These are phyloP conservation scores for Harpegnathos saltator DNA, from an alignment of 1,140 invertebrate genomes.

Conservation along the genomic window DNA sequence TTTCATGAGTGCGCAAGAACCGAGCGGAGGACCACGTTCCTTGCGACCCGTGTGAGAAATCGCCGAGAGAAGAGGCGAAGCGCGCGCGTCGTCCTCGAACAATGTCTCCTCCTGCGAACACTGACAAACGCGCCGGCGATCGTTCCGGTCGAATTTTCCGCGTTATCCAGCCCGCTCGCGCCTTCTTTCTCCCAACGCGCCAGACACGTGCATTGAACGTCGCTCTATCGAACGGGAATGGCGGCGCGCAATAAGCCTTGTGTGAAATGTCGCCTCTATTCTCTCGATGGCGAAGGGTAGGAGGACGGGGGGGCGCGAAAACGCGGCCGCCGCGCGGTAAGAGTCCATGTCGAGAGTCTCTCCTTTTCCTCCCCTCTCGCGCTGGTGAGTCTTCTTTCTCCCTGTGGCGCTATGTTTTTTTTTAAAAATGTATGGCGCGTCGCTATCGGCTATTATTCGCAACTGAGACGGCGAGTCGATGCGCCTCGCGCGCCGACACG, in stretches of 20 bases:
- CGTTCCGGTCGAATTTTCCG: neutral
- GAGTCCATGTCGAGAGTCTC: conserved; percentile 17
- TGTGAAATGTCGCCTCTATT: conserved; percentile 46
- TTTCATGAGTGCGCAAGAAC: no score
- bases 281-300: neutral
- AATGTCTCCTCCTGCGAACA: no score
- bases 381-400: no score
- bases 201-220: neutral
- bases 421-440: conserved; percentile 52
- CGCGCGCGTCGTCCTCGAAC: no score
- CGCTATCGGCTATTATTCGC: conserved; percentile 29
- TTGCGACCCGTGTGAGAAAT: no score
- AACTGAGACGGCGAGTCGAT: conserved; percentile 13
- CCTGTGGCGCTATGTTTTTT: conserved; percentile 32
- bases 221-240: conserved; percentile 1
- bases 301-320: conserved; percentile 1
- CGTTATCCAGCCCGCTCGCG: neutral
- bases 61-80: no score
- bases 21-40: no score
- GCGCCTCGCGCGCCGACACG: neutral
- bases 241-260: conserved; percentile 24
- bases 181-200: neutral
- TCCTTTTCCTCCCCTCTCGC: no score
- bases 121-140: no score
- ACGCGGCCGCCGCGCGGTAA: neutral